Percentiles rank a stretch among this genome's conserved stretches.
These are phyloP conservation scores for Aricia agestis DNA, from an alignment of 1,140 invertebrate species.

Conservation along the genomic window DNA sequence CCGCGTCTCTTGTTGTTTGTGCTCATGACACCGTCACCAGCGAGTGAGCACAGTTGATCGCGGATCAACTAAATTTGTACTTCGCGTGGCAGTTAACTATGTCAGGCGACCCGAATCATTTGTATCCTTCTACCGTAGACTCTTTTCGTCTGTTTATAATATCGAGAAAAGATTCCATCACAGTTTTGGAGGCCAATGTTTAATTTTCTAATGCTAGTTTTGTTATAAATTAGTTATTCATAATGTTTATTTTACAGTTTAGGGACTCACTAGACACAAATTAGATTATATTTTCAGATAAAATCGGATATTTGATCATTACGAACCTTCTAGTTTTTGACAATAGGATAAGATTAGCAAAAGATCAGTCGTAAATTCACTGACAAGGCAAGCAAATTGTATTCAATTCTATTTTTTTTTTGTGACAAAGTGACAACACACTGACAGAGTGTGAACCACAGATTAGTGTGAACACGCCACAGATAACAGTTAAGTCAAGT, in stretches of 20 bases:
- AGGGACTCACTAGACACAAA: constrained; percentile 18
- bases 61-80: constrained; percentile 40
- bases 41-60: constrained; percentile 55
- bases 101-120: constrained; percentile 47
- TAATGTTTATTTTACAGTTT: constrained; percentile 22
- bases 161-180: constrained; percentile 64
- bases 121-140: constrained; percentile 61
- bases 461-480: too few species aligned
- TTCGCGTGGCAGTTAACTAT: constrained; percentile 23
- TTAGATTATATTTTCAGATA: constrained; percentile 23
- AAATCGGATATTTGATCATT: constrained; percentile 29
- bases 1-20: constrained; percentile 70
- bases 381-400: constrained; percentile 38
- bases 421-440: constrained; percentile 31
- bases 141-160: constrained; percentile 53
- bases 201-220: constrained; percentile 37
- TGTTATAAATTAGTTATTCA: constrained; percentile 27
- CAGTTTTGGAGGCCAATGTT: constrained; percentile 50
- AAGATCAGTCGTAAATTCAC: constrained; percentile 41
- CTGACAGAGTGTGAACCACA: too few species aligned
- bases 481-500: too few species aligned
- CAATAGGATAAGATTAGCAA: constrained; percentile 41
- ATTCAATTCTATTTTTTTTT: constrained; percentile 26
- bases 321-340: constrained; percentile 44
- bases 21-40: constrained; percentile 72